phyloP scores from a whole-genome alignment of 2,888 invertebrate species.

The Pseudococcus jackbeardsleyi region DNA sequence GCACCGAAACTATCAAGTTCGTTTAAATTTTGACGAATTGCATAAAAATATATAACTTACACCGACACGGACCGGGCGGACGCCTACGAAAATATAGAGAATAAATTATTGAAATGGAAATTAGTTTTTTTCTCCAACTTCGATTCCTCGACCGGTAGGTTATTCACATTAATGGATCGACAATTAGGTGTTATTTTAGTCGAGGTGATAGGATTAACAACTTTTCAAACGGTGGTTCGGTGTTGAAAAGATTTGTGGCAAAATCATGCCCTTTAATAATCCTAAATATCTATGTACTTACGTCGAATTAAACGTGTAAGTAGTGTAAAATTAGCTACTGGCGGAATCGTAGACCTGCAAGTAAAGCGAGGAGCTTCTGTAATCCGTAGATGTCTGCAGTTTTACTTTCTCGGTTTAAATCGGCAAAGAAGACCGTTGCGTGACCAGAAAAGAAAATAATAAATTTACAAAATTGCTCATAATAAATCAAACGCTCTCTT shows the following conservation, averaged over 20 bases:
- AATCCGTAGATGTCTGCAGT: neutral
- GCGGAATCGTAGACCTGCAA: neutral
- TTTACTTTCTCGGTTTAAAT: neutral
- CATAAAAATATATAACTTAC: constrained; percentile 7
- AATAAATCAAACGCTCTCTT: constrained; percentile 27
- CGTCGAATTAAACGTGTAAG: neutral
- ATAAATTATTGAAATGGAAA: constrained; percentile 47
- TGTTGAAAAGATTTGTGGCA: constrained; percentile 2
- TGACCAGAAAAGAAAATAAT: neutral
- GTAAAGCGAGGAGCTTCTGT: neutral
- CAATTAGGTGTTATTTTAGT: constrained; percentile 38
- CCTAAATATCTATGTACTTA: neutral
- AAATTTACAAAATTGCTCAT: neutral
- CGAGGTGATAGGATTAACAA: constrained; percentile 17
- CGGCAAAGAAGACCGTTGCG: neutral
- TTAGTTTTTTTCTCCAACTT: neutral
- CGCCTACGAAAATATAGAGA: constrained; percentile 28
- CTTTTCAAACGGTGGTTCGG: constrained; percentile 12
- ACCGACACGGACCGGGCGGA: neutral
- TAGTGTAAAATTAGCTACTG: neutral
- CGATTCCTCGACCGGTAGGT: constrained; percentile 5
- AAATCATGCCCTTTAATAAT: constrained; percentile 24
- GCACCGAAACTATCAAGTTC: neutral
- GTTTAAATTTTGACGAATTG: constrained; percentile 51
- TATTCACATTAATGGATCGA: constrained; percentile 51